Evolutionary conservation across 92 coral and sea anemone genomes (phyloP).

Genomic region (Phenganax subtilis): DNA sequence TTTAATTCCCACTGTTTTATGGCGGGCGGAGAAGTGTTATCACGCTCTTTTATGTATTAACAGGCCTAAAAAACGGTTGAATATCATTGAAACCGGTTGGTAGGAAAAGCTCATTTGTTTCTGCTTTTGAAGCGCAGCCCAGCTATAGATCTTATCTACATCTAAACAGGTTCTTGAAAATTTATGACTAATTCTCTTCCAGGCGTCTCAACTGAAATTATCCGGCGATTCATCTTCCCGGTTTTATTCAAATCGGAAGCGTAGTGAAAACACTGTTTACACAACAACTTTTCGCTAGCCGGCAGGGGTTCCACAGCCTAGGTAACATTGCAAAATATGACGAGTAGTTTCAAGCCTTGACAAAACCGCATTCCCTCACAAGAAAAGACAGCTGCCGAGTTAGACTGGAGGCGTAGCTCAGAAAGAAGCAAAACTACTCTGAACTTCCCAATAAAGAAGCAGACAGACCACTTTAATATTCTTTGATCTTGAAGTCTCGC

Average conservation of each 20-base stretch:
- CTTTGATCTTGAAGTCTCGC: slow-evolving; percentile 31
- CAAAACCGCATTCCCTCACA: background rate
- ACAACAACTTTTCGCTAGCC: slow-evolving; percentile 18
- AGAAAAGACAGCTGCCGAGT: background rate
- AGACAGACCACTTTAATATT: slow-evolving; percentile 26
- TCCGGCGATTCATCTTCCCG: slow-evolving; percentile 18
- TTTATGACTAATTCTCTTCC: slow-evolving; percentile 22
- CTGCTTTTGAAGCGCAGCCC: slow-evolving; percentile 20
- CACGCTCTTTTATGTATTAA: slow-evolving; percentile 26
- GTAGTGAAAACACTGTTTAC: slow-evolving; percentile 27
- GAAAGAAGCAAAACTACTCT: background rate
- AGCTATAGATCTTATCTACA: slow-evolving; percentile 29
- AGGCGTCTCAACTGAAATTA: slow-evolving; percentile 29
- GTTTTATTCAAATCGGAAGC: slow-evolving; percentile 41
- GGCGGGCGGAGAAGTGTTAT: slow-evolving; percentile 30
- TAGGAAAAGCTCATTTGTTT: slow-evolving; percentile 21
- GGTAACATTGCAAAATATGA: background rate
- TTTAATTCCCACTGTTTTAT: slow-evolving; percentile 6
- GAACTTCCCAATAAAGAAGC: background rate
- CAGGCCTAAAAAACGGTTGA: slow-evolving; percentile 4
- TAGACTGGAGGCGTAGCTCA: background rate
- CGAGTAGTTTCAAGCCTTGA: background rate
- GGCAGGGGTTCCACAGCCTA: slow-evolving; percentile 11
- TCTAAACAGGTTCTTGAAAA: background rate
- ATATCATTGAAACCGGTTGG: background rate